These are phyloP conservation scores for Eleutherodactylus coqui DNA, from an alignment of 2,797 vertebrate genomes.

Conservation along the genomic window DNA sequence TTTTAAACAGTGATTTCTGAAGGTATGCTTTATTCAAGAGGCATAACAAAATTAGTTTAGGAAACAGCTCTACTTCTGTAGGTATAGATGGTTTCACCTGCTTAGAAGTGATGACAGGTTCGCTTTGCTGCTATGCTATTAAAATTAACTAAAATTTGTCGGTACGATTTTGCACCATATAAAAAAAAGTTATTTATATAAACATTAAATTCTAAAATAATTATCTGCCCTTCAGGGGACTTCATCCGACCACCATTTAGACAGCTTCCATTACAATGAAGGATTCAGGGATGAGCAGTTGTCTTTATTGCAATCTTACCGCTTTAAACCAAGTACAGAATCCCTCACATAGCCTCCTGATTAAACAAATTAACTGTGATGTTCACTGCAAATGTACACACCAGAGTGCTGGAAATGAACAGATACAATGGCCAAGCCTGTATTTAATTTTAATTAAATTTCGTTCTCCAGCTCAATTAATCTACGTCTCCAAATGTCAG, in stretches of 20 bases:
- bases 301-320: conserved; percentile 76
- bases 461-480: conserved; percentile 89
- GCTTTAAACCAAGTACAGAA: conserved; percentile 78
- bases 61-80: too few species aligned
- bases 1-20: too few species aligned
- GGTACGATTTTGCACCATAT: too few species aligned
- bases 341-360: conserved; percentile 84
- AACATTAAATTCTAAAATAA: too few species aligned
- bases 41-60: too few species aligned
- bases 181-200: too few species aligned
- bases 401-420: conserved; percentile 77
- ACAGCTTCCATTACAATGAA: conserved; percentile 64
- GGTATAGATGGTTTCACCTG: too few species aligned
- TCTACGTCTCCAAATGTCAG: conserved; percentile 94
- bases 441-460: conserved; percentile 95
- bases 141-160: too few species aligned
- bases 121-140: too few species aligned
- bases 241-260: conserved; percentile 71
- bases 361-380: conserved; percentile 91
- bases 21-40: too few species aligned
- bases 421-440: conserved; percentile 84
- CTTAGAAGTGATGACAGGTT: too few species aligned
- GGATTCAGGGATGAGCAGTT: conserved; percentile 77
- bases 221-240: conserved; percentile 60
- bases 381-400: conserved; percentile 80